phyloP scores from a whole-genome alignment of 2,797 vertebrate species.

The Crax fasciolata region DNA sequence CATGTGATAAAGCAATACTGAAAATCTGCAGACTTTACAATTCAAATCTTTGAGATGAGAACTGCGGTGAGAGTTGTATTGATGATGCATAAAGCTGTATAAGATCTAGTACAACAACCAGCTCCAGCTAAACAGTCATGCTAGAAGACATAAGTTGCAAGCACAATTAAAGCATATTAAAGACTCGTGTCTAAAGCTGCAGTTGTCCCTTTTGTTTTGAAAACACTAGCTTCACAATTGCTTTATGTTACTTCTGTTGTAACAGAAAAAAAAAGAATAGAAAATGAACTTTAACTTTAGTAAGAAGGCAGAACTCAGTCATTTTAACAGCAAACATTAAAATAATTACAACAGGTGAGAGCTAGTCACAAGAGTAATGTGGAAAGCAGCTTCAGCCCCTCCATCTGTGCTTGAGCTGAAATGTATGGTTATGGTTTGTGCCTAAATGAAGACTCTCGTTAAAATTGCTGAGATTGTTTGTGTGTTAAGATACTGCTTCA shows the following conservation, averaged over 20 bases:
- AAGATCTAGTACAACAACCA: not conserved
- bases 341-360: not conserved
- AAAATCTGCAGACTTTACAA: not conserved
- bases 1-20: not conserved
- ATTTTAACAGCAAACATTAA: not conserved
- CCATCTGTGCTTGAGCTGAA: not conserved
- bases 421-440: not conserved
- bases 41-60: not conserved
- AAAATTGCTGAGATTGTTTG: not conserved
- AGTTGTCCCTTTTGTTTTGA: not conserved
- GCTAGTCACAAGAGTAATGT: not conserved
- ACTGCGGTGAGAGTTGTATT: not conserved
- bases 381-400: not conserved
- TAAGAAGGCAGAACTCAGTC: not conserved
- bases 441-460: not conserved
- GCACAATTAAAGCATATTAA: not conserved
- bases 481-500: not conserved
- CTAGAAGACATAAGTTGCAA: not conserved
- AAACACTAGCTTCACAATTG: not conserved
- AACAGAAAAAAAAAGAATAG: not conserved
- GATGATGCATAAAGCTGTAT: not conserved
- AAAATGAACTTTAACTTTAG: not conserved
- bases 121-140: not conserved
- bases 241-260: not conserved
- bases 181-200: not conserved